Evolutionary conservation across 1,140 invertebrate species (phyloP), one percentile per base, ranked within the genome.

Genomic region (Globodera rostochiensis): DNA sequence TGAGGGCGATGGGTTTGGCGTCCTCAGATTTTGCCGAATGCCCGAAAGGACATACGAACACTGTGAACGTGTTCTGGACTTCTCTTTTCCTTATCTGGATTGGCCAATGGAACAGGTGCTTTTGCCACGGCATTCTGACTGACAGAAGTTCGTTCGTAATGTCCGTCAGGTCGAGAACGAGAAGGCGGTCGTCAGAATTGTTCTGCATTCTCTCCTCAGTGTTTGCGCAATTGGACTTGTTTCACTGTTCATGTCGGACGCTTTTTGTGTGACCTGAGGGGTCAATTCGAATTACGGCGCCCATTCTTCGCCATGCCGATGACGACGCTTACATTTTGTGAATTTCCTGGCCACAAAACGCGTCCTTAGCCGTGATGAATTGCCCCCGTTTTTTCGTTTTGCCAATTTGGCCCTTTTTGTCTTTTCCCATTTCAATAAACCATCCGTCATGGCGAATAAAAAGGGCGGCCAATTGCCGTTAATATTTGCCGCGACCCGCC

Each of bases 11-110:
- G 64, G 69, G n/a, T 1, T 45, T 19, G 64, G 77, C 11, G 66
- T 78, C 8, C 25, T 69, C 70, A 84, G 82, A 70, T 83, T 64
- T 64, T 84, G 83, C 67, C 66, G 36, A 53, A 47, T 70, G 13
- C 83, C 83, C 47, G 49, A 67, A 25, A 36, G 74, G 50, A 25
- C 80, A 15, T 84, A 84, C 69, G 46, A 49, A 45, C 57, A 85
- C n/a, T 84, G 83, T 67, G 71, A 84, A 21, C 66, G 84, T 73
- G 77, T 53, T 13, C 47, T 84, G n/a, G 83, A 85, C 3, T 84
- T 84, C 53, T 84, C 83, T n/a, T 80, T 50, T 36, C 83, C 83
- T 6, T 84, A 84, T 69, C 46, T 84, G 45, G 71, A 75, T 53
- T 84, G 83, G 83, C 84, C 47, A 60, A 57, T 47, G 19, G 80